These are phyloP conservation scores for Tetramorium parvispinum DNA, from an alignment of 1,140 invertebrate species.

Conservation along the genomic window DNA sequence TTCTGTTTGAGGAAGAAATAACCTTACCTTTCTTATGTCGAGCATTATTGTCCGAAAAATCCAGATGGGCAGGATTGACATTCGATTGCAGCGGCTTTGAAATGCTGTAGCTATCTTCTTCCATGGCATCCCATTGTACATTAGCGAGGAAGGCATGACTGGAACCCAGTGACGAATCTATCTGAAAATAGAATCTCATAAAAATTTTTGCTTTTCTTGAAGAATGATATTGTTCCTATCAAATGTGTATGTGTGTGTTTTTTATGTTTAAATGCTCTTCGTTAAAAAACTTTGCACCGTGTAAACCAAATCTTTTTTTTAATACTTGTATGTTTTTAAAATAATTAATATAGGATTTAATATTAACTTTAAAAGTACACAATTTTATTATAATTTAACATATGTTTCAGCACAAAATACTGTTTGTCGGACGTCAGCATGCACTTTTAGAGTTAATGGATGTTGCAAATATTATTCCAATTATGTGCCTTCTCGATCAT, in stretches of 20 bases:
- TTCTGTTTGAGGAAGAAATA: neutral
- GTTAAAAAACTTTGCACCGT: neutral
- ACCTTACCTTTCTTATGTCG: constrained; percentile 76
- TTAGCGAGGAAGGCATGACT: constrained; percentile 61
- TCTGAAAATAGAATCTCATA: constrained; percentile 74
- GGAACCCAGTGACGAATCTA: constrained; percentile 75
- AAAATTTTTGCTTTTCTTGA: constrained; percentile 49
- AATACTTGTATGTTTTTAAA: neutral
- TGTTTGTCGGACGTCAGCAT: neutral
- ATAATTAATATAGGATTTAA: neutral
- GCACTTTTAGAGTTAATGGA: constrained; percentile 23
- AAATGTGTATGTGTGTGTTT: too few relatives aligned
- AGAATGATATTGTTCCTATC: neutral
- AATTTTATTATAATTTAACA: neutral
- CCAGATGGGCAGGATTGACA: constrained; percentile 70
- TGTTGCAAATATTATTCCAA: neutral
- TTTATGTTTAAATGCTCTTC: too few relatives aligned
- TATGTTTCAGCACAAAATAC: neutral
- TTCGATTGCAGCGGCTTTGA: constrained; percentile 75
- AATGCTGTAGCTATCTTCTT: constrained; percentile 77
- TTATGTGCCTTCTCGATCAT: constrained; percentile 77
- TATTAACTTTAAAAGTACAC: neutral
- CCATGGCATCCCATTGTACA: constrained; percentile 73
- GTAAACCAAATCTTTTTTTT: neutral
- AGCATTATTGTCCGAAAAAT: constrained; percentile 66